Conservation (phyloP, 2,797 vertebrate species). For the Melanotaenia pygmaea region DNA sequence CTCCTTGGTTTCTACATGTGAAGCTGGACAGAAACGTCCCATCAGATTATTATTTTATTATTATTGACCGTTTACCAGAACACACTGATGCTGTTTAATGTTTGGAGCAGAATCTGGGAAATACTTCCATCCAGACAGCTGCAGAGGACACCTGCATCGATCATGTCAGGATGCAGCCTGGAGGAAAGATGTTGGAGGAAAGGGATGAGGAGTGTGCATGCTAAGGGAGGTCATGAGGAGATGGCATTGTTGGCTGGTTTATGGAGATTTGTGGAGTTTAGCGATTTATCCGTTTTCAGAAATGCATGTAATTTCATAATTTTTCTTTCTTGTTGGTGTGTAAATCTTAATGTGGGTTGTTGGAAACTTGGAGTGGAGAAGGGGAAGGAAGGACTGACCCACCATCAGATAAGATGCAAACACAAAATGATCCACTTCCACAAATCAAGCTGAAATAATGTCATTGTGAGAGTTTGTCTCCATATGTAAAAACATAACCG, state of each 20-base stretch:
- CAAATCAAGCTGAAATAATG: no score
- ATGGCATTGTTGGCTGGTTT: slow-evolving; percentile 38
- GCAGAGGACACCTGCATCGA: slow-evolving; percentile 44
- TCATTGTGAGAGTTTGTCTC: no score
- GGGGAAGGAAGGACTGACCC: no score
- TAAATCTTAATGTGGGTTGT: slow-evolving; percentile 12
- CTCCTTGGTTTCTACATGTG: background rate
- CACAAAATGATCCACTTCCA: no score
- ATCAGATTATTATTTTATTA: slow-evolving; percentile 47
- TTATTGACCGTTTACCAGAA: slow-evolving; percentile 7
- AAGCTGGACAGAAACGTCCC: slow-evolving; percentile 43
- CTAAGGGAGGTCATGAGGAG: slow-evolving; percentile 44
- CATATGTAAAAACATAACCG: no score
- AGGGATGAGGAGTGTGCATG: slow-evolving; percentile 29
- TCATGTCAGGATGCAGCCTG: slow-evolving; percentile 16
- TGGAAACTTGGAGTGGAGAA: background rate
- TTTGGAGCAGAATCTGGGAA: slow-evolving; percentile 12
- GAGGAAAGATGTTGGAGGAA: slow-evolving; percentile 11
- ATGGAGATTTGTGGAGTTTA: slow-evolving; percentile 27
- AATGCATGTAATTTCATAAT: no score
- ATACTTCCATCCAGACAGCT: slow-evolving; percentile 43
- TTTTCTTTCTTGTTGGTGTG: no score
- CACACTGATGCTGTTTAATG: slow-evolving; percentile 6
- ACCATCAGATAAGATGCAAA: no score
- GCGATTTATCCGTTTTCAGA: no score